Percentiles rank a stretch among this genome's conserved stretches.
Evolutionary conservation across 1,140 invertebrate species (phyloP).

Genomic region (Microplitis demolitor): DNA sequence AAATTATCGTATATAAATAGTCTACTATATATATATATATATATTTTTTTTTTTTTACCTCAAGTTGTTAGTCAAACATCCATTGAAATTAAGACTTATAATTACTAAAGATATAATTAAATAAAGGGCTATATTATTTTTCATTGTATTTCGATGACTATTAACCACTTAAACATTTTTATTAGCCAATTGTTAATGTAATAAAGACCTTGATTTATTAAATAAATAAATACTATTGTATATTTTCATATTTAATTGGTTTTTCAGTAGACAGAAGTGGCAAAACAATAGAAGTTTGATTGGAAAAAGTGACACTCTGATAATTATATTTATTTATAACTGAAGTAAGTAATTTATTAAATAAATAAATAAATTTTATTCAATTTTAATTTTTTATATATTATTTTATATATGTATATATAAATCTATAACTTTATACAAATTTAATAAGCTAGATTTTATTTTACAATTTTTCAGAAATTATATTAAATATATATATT

Average conservation of each 20-base stretch:
- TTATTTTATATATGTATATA: too few relatives aligned
- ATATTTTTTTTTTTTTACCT: not conserved
- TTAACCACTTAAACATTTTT: not conserved
- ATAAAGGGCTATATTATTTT: not conserved
- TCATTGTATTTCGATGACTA: not conserved
- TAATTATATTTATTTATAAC: not conserved
- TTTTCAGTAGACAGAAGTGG: not conserved
- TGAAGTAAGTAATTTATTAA: not conserved
- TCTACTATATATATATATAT: too few relatives aligned
- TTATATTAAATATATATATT: not conserved
- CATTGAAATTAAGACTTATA: not conserved
- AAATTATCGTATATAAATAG: too few relatives aligned
- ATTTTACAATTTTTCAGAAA: not conserved
- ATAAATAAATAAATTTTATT: too few relatives aligned
- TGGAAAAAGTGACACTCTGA: not conserved
- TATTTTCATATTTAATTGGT: slow-evolving; percentile 1
- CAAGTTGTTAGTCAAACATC: not conserved
- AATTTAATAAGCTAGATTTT: slow-evolving; percentile 9
- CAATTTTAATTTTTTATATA: not conserved
- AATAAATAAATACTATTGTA: not conserved
- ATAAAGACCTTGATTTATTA: not conserved
- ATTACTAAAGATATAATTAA: not conserved
- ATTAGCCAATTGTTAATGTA: not conserved
- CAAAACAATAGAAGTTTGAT: slow-evolving; percentile 5
- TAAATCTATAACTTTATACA: not conserved